A percentile compares a stretch with the other conserved stretches of the same genome.
These are phyloP conservation scores for Sebastes wilsoni DNA, from an alignment of 2,797 vertebrate species.

Conservation along the genomic window DNA sequence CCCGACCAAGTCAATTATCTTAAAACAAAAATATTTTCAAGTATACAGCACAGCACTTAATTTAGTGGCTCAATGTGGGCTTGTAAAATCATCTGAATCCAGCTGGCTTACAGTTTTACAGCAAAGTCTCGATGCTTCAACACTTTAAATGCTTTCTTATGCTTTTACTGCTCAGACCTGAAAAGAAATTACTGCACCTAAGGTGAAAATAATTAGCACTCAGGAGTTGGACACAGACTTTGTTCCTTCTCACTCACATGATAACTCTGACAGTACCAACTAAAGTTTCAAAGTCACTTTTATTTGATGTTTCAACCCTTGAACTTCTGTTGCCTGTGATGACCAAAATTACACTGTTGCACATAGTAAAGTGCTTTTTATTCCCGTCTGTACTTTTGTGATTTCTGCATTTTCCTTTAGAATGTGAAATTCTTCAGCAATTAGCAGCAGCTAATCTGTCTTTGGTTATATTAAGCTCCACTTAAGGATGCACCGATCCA, in stretches of 20 bases:
- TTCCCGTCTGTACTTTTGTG: background rate
- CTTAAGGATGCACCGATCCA: background rate
- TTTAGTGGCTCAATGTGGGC: conserved; percentile 63
- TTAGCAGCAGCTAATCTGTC: background rate
- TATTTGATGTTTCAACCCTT: conserved; percentile 6
- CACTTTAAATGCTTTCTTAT: conserved; percentile 66
- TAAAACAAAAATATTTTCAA: conserved; percentile 66
- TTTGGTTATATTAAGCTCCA: background rate
- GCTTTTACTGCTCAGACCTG: conserved; percentile 60
- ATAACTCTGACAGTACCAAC: background rate
- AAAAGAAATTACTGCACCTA: conserved; percentile 55
- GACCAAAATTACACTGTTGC: background rate
- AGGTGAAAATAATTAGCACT: conserved; percentile 60
- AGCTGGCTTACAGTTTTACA: conserved; percentile 68
- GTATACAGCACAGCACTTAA: conserved; percentile 66
- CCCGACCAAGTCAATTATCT: conserved; percentile 32
- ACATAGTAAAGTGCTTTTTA: background rate
- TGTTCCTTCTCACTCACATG: background rate
- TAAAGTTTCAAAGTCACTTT: background rate
- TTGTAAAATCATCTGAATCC: conserved; percentile 66
- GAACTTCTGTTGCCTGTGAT: background rate
- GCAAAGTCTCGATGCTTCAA: conserved; percentile 55
- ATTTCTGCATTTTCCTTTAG: background rate
- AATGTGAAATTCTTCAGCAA: background rate
- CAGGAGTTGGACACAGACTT: conserved; percentile 26